A percentile compares a stretch with the other conserved stretches of the same genome.
phyloP scores from a whole-genome alignment of 2,888 invertebrate genomes.

The Cryptocheilus praepositus region DNA sequence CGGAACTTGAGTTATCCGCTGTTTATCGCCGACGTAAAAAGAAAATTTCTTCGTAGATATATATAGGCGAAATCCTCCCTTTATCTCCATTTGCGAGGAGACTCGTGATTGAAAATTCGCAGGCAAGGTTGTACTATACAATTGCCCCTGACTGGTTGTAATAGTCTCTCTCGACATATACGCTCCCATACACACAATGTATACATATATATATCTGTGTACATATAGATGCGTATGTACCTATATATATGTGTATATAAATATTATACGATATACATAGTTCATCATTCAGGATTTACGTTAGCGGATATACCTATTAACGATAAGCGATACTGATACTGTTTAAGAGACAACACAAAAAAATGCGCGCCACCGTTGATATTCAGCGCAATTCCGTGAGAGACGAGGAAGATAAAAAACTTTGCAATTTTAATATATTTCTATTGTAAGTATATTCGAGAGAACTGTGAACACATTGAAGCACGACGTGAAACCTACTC shows the following conservation, averaged over 20 bases:
- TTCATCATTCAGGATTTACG: constrained; percentile 38
- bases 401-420: constrained; percentile 41
- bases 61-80: constrained; percentile 14
- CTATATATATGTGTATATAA: background rate
- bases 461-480: constrained; percentile 43
- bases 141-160: constrained; percentile 17
- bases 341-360: constrained; percentile 7
- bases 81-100: background rate
- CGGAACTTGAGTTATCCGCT: constrained; percentile 16
- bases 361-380: background rate
- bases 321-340: constrained; percentile 45
- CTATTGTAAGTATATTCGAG: constrained; percentile 62
- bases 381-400: background rate
- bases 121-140: constrained; percentile 9
- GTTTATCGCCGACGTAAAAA: constrained; percentile 40
- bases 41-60: constrained; percentile 20
- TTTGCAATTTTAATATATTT: constrained; percentile 70
- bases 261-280: constrained; percentile 17
- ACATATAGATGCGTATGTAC: constrained; percentile 5
- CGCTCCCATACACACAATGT: constrained; percentile 13
- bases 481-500: constrained; percentile 43
- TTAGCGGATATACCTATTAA: constrained; percentile 39
- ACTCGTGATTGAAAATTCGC: constrained; percentile 2
- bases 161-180: constrained; percentile 7
- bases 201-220: background rate